Conservation (phyloP, 1,140 invertebrate genomes). For the Saccostrea echinata region DNA sequence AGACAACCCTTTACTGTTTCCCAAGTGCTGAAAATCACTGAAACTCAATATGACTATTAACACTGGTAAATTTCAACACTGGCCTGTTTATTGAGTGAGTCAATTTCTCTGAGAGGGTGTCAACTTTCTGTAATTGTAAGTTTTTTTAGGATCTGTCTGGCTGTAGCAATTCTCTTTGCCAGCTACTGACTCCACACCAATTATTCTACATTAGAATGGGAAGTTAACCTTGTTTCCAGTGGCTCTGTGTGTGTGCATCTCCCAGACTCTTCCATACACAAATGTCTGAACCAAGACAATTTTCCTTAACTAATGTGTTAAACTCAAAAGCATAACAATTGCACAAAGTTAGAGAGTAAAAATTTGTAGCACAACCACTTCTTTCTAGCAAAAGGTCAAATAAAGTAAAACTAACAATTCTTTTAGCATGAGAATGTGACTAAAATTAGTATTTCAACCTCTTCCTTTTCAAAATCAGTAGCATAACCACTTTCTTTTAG, state of each 20-base stretch:
- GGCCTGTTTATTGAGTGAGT: conserved; percentile 6
- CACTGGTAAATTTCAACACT: neutral
- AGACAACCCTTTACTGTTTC: conserved; percentile 10
- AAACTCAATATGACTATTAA: conserved; percentile 9
- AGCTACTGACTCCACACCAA: neutral
- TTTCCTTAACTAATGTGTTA: too few relatives aligned
- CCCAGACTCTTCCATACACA: neutral
- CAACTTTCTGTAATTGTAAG: neutral
- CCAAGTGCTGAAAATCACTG: neutral
- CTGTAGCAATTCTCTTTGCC: neutral
- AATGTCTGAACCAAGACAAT: too few relatives aligned
- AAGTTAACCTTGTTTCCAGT: neutral
- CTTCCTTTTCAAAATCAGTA: too few relatives aligned
- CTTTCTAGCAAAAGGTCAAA: too few relatives aligned
- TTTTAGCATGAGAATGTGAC: too few relatives aligned
- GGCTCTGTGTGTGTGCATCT: neutral
- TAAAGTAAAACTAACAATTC: too few relatives aligned
- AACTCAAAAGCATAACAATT: too few relatives aligned
- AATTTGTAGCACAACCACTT: too few relatives aligned
- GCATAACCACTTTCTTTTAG: too few relatives aligned
- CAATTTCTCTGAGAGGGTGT: neutral
- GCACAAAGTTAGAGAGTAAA: too few relatives aligned
- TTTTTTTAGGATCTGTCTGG: neutral
- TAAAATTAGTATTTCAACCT: too few relatives aligned
- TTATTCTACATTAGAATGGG: neutral